Evolutionary conservation across 2,113 vertebrate species (phyloP).

Genomic region (Dinomys branickii): DNA sequence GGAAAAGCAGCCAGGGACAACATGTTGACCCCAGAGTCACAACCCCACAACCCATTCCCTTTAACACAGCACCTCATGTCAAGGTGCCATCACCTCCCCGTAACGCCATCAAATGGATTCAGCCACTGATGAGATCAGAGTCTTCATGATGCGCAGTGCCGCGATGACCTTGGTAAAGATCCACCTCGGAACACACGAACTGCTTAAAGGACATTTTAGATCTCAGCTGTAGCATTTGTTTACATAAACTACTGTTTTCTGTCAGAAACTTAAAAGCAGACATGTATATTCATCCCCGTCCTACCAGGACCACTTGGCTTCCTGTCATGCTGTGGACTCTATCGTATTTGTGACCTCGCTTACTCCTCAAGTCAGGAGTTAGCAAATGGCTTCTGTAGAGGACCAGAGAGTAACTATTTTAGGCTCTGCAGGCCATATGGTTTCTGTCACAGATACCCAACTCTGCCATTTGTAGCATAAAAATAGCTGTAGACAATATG

Average conservation of each 20-base stretch:
- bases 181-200: not conserved
- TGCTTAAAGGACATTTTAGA: not conserved
- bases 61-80: not conserved
- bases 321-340: not conserved
- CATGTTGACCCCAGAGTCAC: not conserved
- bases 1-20: not conserved
- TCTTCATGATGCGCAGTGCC: not conserved
- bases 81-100: not conserved
- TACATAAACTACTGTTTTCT: not conserved
- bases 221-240: not conserved
- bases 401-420: not conserved
- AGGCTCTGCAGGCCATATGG: not conserved
- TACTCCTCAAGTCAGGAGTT: slow-evolving; percentile 1
- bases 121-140: not conserved
- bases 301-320: not conserved
- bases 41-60: not conserved
- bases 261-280: not conserved
- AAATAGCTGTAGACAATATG: not conserved
- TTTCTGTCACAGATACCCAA: not conserved
- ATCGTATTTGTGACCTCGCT: not conserved
- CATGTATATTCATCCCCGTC: not conserved
- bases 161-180: not conserved
- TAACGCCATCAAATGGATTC: not conserved
- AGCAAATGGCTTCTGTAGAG: not conserved
- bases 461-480: not conserved